Base-by-base conservation (phyloP, 64 coral and sea anemone species). In the Hydrozoanthus tunicans region DNA sequence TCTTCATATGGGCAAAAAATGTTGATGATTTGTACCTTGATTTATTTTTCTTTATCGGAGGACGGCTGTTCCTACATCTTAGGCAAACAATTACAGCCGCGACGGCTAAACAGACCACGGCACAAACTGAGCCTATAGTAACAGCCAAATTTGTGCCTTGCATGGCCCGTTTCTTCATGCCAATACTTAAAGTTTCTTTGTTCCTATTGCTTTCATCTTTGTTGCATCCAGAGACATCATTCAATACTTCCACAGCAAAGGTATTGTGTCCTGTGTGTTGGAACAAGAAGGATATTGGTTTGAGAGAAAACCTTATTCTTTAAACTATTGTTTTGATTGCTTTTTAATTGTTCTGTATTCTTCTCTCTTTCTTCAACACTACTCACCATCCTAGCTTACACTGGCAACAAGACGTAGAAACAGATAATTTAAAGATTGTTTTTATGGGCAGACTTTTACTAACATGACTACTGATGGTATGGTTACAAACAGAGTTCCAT, bases 41-140 rank as follows among this genome's bases (percentile, higher is more conserved):
- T 23, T 93, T 62, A 7, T 59, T 64, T 25, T 90, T 89, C 59
- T 96, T 96, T 32, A 93, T 25, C 14, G 91, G 88, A 63, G 89
- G 86, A 17, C 62, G 86, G 70, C 91, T 56, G 15, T 54, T 90
- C n/a, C 91, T 59, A 81, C 91, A 96, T 70, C 86, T 93, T 54
- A 91, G 86, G 63, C 94, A 96, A 15, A 96, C 94, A 11, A 96
- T 9, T 14, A 96, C 54, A 27, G 86, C 94, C 54, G 94, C 94
- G 0, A 73, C 89, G 58, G 90, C 78, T 9, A 96, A 91, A 24
- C 91, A 92, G 4, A 96, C 65, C 27, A 90, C 91, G 52, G 94
- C 94, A 81, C 94, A 96, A 43, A 93, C 73, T 63, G 86, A 96
- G 15, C 53, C 79, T 7, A 96, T 56, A 5, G 94, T 96, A 4